Evolutionary conservation across 2,797 vertebrate species (phyloP), one percentile per base, ranked within the genome.

Genomic region (Anguilla obscura): DNA sequence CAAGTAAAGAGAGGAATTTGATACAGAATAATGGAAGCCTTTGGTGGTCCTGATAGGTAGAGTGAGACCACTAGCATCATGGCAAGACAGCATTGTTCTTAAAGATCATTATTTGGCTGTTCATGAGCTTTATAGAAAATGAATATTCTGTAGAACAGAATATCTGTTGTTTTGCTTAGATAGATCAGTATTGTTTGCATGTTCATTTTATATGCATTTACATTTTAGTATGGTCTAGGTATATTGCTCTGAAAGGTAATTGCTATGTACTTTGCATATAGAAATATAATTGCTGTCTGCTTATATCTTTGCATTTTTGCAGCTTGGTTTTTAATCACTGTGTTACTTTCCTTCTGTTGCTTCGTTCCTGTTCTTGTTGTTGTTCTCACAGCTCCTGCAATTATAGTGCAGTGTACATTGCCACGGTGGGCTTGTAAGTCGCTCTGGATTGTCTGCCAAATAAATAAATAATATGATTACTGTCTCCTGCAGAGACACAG

Each of bases 401-500:
- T 82, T n/a, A 9, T 1, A 9, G 10, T 50, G 45, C n/a, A 50
- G 50, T 50, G 24, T 24, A 50, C 16, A 7, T n/a, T n/a, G 21
- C 79, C 40, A 50, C 45, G n/a, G 7, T 18, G 40, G 18, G 36
- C 36, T 48, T 48, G 16, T 50, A n/a, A 48, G 45, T 36, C 33
- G 4, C 27, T 76, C 14, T 76, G 71, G 71, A 36, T 36, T 50
- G 45, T 82, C 30, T 76, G 30, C 74, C 30, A 82, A n/a, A 48
- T 82, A n/a, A 48, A 82, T 82, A 82, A 48, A 82, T 50, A 50
- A 48, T 82, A 82, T 50, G 18, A 82, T 48, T 82, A n/a, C 21
- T 2, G 79, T 50, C 40, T 82, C 45, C 79, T n/a, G 79, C 45
- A n/a, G 9, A 82, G 79, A 10, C 45, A 12, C 33, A 18, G 74